Percentiles rank a stretch among this genome's conserved stretches.
phyloP scores from a whole-genome alignment of 2,888 invertebrate species.

The Galeruca laticollis region DNA sequence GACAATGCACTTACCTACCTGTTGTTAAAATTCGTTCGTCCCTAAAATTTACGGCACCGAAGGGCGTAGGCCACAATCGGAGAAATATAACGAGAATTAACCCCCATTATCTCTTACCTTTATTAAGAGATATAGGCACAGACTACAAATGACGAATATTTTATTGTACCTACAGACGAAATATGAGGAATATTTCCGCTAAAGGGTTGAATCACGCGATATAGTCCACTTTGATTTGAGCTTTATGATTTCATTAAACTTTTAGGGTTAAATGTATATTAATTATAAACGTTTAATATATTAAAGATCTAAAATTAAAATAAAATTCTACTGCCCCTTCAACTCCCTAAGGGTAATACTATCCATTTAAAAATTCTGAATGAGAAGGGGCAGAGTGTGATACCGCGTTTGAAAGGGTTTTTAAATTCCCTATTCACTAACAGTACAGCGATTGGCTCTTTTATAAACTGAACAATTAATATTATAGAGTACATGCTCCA shows the following conservation, averaged over 20 bases:
- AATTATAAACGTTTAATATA: background rate
- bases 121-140: constrained; percentile 46
- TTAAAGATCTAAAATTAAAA: too few species aligned
- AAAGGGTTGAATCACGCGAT: constrained; percentile 11
- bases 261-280: background rate
- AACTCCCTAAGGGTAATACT: too few species aligned
- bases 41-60: constrained; percentile 26
- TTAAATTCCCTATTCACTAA: too few species aligned
- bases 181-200: constrained; percentile 7
- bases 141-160: constrained; percentile 34
- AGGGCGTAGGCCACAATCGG: constrained; percentile 39
- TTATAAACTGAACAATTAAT: too few species aligned
- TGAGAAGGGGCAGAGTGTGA: too few species aligned
- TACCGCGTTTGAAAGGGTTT: too few species aligned
- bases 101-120: constrained; percentile 49
- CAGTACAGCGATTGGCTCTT: too few species aligned
- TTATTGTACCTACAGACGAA: background rate
- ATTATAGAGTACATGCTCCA: too few species aligned
- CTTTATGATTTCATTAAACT: background rate
- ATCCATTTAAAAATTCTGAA: too few species aligned
- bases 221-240: background rate
- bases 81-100: constrained; percentile 49
- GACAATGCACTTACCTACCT: constrained; percentile 39
- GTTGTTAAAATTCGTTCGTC: constrained; percentile 31
- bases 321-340: too few species aligned